Evolutionary conservation across 2,888 invertebrate genomes (phyloP).

Genomic region (Leptogaster cylindrica): DNA sequence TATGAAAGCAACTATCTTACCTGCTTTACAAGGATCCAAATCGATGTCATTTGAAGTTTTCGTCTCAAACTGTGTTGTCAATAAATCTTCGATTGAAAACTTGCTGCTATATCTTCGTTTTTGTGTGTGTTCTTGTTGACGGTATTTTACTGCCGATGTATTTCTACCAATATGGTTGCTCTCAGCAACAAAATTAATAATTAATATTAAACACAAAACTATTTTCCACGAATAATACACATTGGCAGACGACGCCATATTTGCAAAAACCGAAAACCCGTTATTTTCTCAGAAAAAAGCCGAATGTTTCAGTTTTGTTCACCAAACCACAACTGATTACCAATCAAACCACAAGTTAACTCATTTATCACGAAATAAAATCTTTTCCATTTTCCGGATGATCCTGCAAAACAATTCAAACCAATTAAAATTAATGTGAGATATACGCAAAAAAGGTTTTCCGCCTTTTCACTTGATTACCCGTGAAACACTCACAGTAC

Average conservation of each 20-base stretch:
- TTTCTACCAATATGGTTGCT: constrained; percentile 11
- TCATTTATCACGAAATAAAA: not conserved
- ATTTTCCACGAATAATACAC: constrained; percentile 11
- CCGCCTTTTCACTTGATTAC: constrained; percentile 13
- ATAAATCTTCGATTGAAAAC: constrained; percentile 73
- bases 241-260: constrained; percentile 7
- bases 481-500: constrained; percentile 25
- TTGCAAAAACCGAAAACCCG: not conserved
- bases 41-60: constrained; percentile 78
- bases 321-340: too few species aligned
- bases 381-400: constrained; percentile 7
- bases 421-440: constrained; percentile 18
- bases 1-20: constrained; percentile 65
- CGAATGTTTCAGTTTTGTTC: too few species aligned
- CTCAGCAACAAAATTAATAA: constrained; percentile 3
- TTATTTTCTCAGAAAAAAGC: too few species aligned
- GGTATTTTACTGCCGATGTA: not conserved
- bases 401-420: constrained; percentile 10
- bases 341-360: not conserved
- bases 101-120: constrained; percentile 54
- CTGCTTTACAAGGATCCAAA: constrained; percentile 86
- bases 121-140: constrained; percentile 44
- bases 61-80: constrained; percentile 69
- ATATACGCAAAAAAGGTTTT: constrained; percentile 23
- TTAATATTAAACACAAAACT: constrained; percentile 5